These are phyloP conservation scores for Rotaria macrura DNA, from an alignment of 2,888 invertebrate genomes.

Conservation along the genomic window DNA sequence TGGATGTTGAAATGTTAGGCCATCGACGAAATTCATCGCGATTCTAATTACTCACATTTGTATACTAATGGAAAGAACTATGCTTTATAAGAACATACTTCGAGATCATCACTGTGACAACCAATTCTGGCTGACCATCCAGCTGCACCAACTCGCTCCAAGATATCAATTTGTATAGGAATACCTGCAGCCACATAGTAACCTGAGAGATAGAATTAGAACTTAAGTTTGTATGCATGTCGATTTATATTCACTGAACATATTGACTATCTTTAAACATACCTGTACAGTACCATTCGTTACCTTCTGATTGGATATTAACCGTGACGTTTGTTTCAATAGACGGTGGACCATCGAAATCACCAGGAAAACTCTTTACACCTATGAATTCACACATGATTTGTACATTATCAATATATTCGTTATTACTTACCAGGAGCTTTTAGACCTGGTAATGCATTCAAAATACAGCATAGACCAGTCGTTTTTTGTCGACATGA, in stretches of 20 bases:
- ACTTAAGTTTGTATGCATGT: not conserved
- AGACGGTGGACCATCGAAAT: conserved; percentile 34
- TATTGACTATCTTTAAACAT: not conserved
- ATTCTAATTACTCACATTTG: not conserved
- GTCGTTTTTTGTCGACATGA: not conserved
- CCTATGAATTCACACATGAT: too few relatives aligned
- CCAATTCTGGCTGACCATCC: conserved; percentile 36
- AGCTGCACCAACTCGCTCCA: not conserved
- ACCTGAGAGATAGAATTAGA: not conserved
- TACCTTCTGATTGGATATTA: conserved; percentile 24
- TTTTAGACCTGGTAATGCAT: not conserved
- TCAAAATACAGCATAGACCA: not conserved
- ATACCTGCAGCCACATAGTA: conserved; percentile 35
- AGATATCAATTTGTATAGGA: conserved; percentile 17
- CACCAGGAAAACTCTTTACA: conserved; percentile 36
- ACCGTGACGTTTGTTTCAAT: conserved; percentile 25
- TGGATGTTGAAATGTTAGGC: conserved; percentile 5
- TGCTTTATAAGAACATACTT: not conserved
- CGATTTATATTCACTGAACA: too few relatives aligned
- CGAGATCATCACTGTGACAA: conserved; percentile 36
- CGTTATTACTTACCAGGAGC: not conserved
- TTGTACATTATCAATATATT: too few relatives aligned
- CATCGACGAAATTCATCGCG: conserved; percentile 20
- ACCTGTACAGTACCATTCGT: conserved; percentile 31
- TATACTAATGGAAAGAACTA: too few relatives aligned